A percentile compares a stretch with the other conserved stretches of the same genome.
Conservation (phyloP, 2,797 vertebrate species). For the Anabacerthia variegaticeps region DNA sequence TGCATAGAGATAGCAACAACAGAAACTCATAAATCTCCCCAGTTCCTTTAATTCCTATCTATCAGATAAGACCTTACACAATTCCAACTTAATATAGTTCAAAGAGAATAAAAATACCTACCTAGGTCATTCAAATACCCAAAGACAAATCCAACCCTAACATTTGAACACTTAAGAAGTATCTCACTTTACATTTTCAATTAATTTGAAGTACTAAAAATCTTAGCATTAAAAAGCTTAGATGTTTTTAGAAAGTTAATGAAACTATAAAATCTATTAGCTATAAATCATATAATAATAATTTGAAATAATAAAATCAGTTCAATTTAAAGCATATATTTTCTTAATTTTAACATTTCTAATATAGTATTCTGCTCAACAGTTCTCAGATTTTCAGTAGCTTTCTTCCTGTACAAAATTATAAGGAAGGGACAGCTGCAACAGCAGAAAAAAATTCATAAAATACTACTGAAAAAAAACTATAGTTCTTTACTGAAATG, state of each 20-base stretch:
- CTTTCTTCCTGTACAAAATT: not conserved
- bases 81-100: not conserved
- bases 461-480: not conserved
- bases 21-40: not conserved
- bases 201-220: not conserved
- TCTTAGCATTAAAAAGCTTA: not conserved
- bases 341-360: not conserved
- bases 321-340: not conserved
- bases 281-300: not conserved
- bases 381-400: not conserved
- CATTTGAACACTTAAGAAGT: not conserved
- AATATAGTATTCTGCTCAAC: not conserved
- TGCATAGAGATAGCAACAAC: not conserved
- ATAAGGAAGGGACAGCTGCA: not conserved
- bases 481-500: not conserved
- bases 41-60: not conserved
- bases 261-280: not conserved
- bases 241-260: not conserved
- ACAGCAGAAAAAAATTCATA: not conserved
- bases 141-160: not conserved
- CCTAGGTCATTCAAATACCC: not conserved
- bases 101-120: not conserved
- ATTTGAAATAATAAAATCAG: not conserved
- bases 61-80: not conserved
- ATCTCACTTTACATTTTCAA: not conserved